Evolutionary conservation across 2,888 invertebrate genomes (phyloP).

Genomic region (Minunthozetes semirufus): DNA sequence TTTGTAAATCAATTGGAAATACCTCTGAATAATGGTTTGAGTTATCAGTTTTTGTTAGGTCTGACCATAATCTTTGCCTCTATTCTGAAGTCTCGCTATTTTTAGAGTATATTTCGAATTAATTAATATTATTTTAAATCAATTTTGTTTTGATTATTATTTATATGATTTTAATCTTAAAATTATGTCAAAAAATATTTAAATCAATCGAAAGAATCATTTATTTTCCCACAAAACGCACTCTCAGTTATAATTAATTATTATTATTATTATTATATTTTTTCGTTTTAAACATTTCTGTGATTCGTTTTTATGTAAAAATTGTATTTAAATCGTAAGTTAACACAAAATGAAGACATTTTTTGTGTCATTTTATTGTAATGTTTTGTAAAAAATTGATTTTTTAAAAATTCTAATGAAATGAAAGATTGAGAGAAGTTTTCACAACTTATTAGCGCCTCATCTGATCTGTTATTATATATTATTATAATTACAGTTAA

Average conservation of each 20-base stretch:
- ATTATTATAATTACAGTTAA: constrained; percentile 2
- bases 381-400: constrained; percentile 7
- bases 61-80: constrained; percentile 1
- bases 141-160: neutral
- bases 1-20: neutral
- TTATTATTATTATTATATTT: neutral
- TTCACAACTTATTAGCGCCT: constrained; percentile 2
- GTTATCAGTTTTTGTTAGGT: neutral
- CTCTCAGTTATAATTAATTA: neutral
- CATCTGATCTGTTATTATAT: constrained; percentile 6
- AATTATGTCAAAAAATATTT: neutral
- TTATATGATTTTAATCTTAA: neutral
- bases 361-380: constrained; percentile 25
- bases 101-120: constrained; percentile 8
- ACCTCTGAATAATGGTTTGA: neutral
- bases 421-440: neutral
- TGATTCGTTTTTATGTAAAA: constrained; percentile 23
- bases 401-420: constrained; percentile 26
- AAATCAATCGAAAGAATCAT: constrained; percentile 1
- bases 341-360: neutral
- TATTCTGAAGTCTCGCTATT: neutral
- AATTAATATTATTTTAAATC: neutral
- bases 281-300: constrained; percentile 21
- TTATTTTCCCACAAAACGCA: neutral
- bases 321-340: constrained; percentile 26